Evolutionary conservation across 1,140 invertebrate species (phyloP).

Genomic region (Drosophila gunungcola): DNA sequence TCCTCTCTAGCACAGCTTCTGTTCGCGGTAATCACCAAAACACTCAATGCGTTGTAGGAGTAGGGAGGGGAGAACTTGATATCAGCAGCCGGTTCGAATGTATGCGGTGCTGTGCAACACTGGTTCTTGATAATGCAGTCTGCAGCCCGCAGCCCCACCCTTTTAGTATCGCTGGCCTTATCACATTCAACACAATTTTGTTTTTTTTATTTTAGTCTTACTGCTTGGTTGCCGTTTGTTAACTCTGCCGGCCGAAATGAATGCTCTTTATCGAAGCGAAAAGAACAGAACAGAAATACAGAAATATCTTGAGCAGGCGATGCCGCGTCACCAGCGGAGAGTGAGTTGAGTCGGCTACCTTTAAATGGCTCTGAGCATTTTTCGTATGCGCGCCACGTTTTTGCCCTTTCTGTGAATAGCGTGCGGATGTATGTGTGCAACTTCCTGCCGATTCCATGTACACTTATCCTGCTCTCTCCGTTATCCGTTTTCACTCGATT

Average conservation of each 20-base stretch:
- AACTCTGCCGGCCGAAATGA: constrained; percentile 48
- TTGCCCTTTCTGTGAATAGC: constrained; percentile 26
- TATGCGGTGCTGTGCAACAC: constrained; percentile 10
- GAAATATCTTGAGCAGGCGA: constrained; percentile 52
- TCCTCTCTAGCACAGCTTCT: constrained; percentile 3
- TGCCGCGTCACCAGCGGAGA: constrained; percentile 69
- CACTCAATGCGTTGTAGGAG: background rate
- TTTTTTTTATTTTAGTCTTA: constrained; percentile 60
- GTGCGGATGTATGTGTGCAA: constrained; percentile 46
- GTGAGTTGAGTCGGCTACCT: constrained; percentile 25
- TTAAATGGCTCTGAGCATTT: constrained; percentile 45
- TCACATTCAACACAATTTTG: constrained; percentile 62
- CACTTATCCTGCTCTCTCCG: constrained; percentile 50
- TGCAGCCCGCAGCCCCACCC: constrained; percentile 7
- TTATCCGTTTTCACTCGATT: constrained; percentile 28
- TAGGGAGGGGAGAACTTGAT: constrained; percentile 17
- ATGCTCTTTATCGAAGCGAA: constrained; percentile 48
- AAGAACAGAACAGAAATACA: constrained; percentile 43
- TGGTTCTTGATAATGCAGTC: constrained; percentile 39
- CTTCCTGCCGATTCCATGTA: constrained; percentile 73
- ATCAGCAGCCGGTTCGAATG: constrained; percentile 18
- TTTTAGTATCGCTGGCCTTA: constrained; percentile 44
- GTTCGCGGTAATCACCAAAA: background rate
- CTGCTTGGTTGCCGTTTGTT: constrained; percentile 34
- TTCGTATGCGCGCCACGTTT: constrained; percentile 74